These are phyloP conservation scores for Lates japonicus DNA, from an alignment of 2,797 vertebrate genomes.

Conservation along the genomic window DNA sequence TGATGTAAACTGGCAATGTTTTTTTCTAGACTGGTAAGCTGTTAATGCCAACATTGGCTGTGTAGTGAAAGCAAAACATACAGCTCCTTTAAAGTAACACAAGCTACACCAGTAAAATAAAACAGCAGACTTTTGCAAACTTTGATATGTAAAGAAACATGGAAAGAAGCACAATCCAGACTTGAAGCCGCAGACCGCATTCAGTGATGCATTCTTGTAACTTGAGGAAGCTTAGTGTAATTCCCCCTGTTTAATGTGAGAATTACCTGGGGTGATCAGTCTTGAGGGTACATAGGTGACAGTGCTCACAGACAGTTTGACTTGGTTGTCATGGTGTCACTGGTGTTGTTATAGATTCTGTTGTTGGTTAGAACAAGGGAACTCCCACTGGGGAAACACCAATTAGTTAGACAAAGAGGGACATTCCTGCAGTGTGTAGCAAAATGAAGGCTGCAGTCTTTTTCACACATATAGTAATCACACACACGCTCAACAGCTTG, in stretches of 20 bases:
- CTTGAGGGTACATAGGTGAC: neutral
- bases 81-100: no score
- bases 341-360: neutral
- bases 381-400: neutral
- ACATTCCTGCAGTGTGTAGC: slow-evolving; percentile 3
- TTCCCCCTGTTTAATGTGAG: neutral
- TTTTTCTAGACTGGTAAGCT: no score
- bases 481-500: neutral
- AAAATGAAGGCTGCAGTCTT: neutral
- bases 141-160: no score
- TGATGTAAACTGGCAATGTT: no score
- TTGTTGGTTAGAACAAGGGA: neutral
- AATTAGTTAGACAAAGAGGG: neutral
- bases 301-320: neutral
- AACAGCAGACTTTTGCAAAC: no score
- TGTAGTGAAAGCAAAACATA: no score
- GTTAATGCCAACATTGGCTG: no score
- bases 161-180: neutral
- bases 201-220: neutral
- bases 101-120: no score
- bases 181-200: neutral
- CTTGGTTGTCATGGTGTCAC: neutral
- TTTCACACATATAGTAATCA: neutral
- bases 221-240: neutral
- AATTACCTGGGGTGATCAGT: neutral